These are phyloP conservation scores for Hetaerina americana DNA, from an alignment of 1,140 invertebrate genomes.

Conservation along the genomic window DNA sequence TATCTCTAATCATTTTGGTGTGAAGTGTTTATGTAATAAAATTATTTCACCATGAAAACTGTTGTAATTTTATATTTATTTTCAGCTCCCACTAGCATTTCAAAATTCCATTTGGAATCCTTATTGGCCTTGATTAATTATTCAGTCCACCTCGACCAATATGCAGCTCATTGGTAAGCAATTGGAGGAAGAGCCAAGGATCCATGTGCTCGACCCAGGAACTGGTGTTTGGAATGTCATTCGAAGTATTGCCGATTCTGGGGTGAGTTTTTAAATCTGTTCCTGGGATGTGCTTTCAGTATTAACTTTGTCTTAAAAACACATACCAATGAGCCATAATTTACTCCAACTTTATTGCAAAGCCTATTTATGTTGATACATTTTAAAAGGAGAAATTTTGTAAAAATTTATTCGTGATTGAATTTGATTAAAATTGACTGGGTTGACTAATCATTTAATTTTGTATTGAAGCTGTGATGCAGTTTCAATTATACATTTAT, in stretches of 20 bases:
- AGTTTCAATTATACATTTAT: too few species aligned
- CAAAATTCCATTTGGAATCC: neutral
- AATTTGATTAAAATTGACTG: too few species aligned
- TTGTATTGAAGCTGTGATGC: too few species aligned
- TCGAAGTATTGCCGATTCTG: slow-evolving; percentile 18
- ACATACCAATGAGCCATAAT: slow-evolving; percentile 4
- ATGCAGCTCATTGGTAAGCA: slow-evolving; percentile 7
- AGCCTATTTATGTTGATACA: slow-evolving; percentile 9
- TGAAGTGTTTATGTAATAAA: too few species aligned
- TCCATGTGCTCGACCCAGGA: slow-evolving; percentile 19
- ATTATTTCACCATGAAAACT: too few species aligned
- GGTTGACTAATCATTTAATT: too few species aligned
- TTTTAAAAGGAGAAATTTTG: slow-evolving; percentile 8
- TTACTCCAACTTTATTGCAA: too few species aligned
- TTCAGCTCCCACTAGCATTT: neutral
- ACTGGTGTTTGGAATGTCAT: slow-evolving; percentile 16
- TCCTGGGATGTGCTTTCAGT: neutral
- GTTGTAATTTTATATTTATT: too few species aligned
- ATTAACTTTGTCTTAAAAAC: slow-evolving; percentile 4
- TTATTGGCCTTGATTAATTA: neutral
- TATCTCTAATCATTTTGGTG: too few species aligned
- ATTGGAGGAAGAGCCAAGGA: slow-evolving; percentile 13
- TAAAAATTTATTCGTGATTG: too few species aligned
- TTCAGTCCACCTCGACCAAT: slow-evolving; percentile 8
- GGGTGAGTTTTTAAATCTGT: slow-evolving; percentile 11